Conservation (phyloP, 1,140 invertebrate genomes). For the Zaprionus capensis region DNA sequence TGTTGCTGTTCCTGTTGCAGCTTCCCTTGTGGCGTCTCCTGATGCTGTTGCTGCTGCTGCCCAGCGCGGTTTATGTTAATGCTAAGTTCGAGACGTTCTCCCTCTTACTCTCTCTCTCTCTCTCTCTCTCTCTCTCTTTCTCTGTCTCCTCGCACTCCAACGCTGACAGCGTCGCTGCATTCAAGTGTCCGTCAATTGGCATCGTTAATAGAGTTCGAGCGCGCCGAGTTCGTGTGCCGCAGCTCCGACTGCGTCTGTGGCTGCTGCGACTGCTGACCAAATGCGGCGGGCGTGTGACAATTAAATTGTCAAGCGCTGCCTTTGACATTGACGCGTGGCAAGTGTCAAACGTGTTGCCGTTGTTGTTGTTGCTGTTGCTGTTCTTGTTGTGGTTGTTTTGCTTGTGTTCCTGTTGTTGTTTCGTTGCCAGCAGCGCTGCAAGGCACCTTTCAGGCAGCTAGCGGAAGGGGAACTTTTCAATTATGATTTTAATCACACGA, state of each 20-base stretch:
- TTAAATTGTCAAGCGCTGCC: slow-evolving; percentile 78
- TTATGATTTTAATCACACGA: slow-evolving; percentile 74
- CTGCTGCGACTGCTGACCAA: slow-evolving; percentile 52
- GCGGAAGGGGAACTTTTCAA: slow-evolving; percentile 58
- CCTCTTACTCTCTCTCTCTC: neutral
- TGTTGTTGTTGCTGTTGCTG: slow-evolving; percentile 12
- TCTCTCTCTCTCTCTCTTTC: neutral
- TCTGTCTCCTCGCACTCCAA: slow-evolving; percentile 1
- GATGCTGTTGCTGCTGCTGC: slow-evolving; percentile 29
- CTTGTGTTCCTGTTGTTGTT: slow-evolving; percentile 15
- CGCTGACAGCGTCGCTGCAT: slow-evolving; percentile 68
- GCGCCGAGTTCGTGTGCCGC: slow-evolving; percentile 55
- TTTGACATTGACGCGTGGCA: slow-evolving; percentile 74
- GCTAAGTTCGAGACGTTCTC: slow-evolving; percentile 33
- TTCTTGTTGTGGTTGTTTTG: neutral
- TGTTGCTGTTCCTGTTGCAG: slow-evolving; percentile 10
- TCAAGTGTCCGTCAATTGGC: slow-evolving; percentile 82
- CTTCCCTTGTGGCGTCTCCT: slow-evolving; percentile 32
- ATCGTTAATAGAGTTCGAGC: slow-evolving; percentile 78
- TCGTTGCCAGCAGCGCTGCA: slow-evolving; percentile 1
- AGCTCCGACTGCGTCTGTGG: neutral
- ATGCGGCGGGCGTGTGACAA: slow-evolving; percentile 81
- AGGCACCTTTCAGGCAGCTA: slow-evolving; percentile 14
- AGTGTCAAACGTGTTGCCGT: slow-evolving; percentile 53
- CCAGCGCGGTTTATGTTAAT: slow-evolving; percentile 74